Conservation (phyloP, 23 tunicate genomes). For the Clavelina lepadiformis region DNA sequence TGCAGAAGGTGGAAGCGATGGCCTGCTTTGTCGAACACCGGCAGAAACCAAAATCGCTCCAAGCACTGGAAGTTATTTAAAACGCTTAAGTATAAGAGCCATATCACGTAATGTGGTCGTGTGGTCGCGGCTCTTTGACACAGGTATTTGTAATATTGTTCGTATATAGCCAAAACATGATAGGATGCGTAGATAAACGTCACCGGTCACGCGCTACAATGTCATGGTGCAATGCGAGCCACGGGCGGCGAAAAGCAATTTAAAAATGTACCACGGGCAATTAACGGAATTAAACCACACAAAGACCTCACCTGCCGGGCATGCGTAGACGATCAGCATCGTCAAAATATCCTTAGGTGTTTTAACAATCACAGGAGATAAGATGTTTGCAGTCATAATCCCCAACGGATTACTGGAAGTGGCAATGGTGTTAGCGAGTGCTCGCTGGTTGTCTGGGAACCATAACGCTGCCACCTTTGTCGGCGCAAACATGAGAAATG, state of each 20-base stretch:
- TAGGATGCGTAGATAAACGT: too few species aligned
- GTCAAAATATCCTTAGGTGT: conserved; percentile 31
- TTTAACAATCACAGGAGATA: conserved; percentile 47
- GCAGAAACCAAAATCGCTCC: conserved; percentile 29
- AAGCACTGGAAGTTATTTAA: conserved; percentile 11
- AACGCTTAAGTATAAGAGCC: too few species aligned
- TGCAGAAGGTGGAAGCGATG: conserved; percentile 46
- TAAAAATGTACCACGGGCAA: too few species aligned
- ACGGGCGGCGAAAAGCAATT: too few species aligned
- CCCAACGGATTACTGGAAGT: conserved; percentile 49
- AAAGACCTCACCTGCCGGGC: conserved; percentile 32
- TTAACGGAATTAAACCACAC: too few species aligned
- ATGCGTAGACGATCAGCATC: conserved; percentile 30
- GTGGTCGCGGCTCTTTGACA: too few species aligned
- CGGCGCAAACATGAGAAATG: conserved; percentile 52
- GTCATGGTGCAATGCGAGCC: too few species aligned
- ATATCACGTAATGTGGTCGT: too few species aligned
- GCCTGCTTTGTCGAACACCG: conserved; percentile 24
- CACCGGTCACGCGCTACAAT: too few species aligned
- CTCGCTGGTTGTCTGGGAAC: conserved; percentile 63
- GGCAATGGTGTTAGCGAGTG: conserved; percentile 51
- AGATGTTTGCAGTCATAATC: conserved; percentile 35
- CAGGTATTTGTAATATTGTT: too few species aligned
- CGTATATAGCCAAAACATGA: too few species aligned
- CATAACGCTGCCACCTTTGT: conserved; percentile 62